Percentiles rank a stretch among this genome's conserved stretches.
phyloP scores from a whole-genome alignment of 2,113 vertebrate species.

The Sturnus vulgaris region DNA sequence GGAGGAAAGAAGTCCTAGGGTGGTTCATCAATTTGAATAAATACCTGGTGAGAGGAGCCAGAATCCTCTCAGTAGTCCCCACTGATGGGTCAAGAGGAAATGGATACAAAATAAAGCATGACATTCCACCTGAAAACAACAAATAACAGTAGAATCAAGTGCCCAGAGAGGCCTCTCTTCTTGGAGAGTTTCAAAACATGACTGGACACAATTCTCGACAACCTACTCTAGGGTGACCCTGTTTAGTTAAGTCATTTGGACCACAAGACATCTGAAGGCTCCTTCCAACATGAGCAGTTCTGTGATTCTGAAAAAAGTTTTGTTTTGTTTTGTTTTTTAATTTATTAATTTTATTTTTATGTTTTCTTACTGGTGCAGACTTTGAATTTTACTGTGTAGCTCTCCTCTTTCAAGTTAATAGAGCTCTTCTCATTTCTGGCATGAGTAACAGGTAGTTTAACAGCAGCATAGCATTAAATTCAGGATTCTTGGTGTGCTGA shows the following conservation, averaged over 20 bases:
- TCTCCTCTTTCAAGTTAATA: not conserved
- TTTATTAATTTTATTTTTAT: not conserved
- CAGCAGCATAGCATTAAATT: not conserved
- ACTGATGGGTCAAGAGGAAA: not conserved
- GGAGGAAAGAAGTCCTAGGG: not conserved
- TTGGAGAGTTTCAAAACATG: not conserved
- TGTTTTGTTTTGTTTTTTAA: not conserved
- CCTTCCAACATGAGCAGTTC: not conserved
- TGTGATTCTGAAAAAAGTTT: not conserved
- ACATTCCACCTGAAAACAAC: not conserved
- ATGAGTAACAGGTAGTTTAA: not conserved
- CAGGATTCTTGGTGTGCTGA: not conserved
- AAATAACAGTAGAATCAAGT: not conserved
- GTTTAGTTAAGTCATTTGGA: not conserved
- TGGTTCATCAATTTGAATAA: not conserved
- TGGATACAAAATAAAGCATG: not conserved
- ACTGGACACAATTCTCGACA: not conserved
- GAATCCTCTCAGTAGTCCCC: not conserved
- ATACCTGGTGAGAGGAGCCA: not conserved
- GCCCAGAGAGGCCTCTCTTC: not conserved
- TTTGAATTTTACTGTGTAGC: not conserved
- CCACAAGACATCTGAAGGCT: not conserved
- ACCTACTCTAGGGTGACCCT: not conserved
- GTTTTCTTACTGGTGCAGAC: not conserved
- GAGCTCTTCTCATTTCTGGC: not conserved